Conservation (phyloP, 2,113 vertebrate species). For the Chaetorhynchus papuensis region DNA sequence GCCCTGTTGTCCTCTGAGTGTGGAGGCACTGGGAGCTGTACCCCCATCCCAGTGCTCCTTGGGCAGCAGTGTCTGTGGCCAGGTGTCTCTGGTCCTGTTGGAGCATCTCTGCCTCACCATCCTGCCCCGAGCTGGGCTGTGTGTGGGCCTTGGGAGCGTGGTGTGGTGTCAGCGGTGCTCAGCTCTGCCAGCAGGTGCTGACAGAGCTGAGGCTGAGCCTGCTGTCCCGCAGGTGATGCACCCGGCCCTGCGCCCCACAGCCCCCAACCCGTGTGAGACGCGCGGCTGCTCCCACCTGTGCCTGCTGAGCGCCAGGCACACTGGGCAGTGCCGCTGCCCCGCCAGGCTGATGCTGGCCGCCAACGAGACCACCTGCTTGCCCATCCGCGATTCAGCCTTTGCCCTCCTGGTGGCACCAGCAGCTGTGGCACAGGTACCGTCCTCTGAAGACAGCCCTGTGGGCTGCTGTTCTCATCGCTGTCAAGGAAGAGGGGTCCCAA, state of each 20-base stretch:
- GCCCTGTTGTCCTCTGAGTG: background rate
- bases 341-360: slow-evolving; percentile 68
- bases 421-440: slow-evolving; percentile 74
- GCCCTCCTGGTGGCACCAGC: slow-evolving; percentile 71
- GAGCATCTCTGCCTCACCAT: background rate
- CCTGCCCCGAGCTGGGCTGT: fast-evolving
- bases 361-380: slow-evolving; percentile 74
- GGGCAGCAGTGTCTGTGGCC: background rate
- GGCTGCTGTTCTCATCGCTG: fast-evolving
- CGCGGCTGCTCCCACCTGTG: slow-evolving; percentile 83
- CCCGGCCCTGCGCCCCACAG: slow-evolving; percentile 66
- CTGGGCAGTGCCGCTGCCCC: slow-evolving; percentile 81
- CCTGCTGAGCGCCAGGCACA: slow-evolving; percentile 70
- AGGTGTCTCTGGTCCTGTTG: background rate
- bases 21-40: background rate
- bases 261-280: slow-evolving; percentile 69
- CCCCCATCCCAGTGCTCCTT: background rate
- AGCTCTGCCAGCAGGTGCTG: fast-evolving
- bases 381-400: slow-evolving; percentile 71
- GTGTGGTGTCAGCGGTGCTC: fast-evolving
- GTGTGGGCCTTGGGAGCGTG: fast-evolving
- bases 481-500: background rate
- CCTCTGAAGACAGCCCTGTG: background rate
- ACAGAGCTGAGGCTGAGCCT: background rate
- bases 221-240: slow-evolving; percentile 66